Percentiles rank a stretch among this genome's conserved stretches.
phyloP scores from a whole-genome alignment of 2,113 vertebrate genomes.

The Thymallus thymallus region DNA sequence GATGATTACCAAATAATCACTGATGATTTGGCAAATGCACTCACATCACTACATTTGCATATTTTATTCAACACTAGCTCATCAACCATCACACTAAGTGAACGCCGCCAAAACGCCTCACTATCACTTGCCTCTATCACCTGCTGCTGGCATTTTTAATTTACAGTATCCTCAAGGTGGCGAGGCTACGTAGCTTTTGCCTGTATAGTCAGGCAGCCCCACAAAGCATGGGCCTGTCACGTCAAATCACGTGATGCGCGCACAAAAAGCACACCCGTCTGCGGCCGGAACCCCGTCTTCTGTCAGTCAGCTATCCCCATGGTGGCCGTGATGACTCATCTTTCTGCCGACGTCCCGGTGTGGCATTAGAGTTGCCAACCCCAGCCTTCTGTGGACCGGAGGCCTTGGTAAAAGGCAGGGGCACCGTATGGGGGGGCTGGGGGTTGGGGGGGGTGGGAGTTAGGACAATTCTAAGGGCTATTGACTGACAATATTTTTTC shows the following conservation, averaged over 20 bases:
- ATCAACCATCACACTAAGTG: slow-evolving; percentile 37
- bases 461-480: too few relatives aligned
- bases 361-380: slow-evolving; percentile 46
- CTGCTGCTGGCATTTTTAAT: slow-evolving; percentile 36
- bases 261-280: slow-evolving; percentile 48
- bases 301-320: slow-evolving; percentile 65
- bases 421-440: too few relatives aligned
- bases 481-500: too few relatives aligned
- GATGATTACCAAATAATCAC: slow-evolving; percentile 71
- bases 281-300: slow-evolving; percentile 37
- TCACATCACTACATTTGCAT: slow-evolving; percentile 66
- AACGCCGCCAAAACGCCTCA: slow-evolving; percentile 6
- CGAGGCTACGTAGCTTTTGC: slow-evolving; percentile 19
- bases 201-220: slow-evolving; percentile 3
- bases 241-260: slow-evolving; percentile 45
- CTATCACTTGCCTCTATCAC: slow-evolving; percentile 19
- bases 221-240: slow-evolving; percentile 41
- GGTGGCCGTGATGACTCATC: slow-evolving; percentile 56
- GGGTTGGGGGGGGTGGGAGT: too few relatives aligned
- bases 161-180: slow-evolving; percentile 12
- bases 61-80: slow-evolving; percentile 53
- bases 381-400: slow-evolving; percentile 49
- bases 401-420: slow-evolving; percentile 43
- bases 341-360: slow-evolving; percentile 62
- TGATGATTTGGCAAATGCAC: slow-evolving; percentile 49